These are phyloP conservation scores for Agonopterix alstromeriana DNA, from an alignment of 2,888 invertebrate genomes.

Conservation along the genomic window DNA sequence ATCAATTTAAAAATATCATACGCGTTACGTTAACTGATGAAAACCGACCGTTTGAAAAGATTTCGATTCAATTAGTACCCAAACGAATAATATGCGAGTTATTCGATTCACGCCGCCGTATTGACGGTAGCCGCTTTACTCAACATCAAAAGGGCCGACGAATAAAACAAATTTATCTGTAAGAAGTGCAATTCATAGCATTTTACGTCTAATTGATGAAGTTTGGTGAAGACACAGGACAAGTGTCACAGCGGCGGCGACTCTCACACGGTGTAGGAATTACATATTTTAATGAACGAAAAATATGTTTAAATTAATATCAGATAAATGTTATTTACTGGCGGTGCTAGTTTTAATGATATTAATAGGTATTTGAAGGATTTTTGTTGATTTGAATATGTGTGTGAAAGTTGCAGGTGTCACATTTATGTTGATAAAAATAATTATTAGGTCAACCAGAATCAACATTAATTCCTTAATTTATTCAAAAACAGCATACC, in stretches of 20 bases:
- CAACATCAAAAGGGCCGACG: slow-evolving; percentile 21
- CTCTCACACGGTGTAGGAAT: slow-evolving; percentile 21
- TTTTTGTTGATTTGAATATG: background rate
- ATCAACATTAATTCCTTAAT: no score
- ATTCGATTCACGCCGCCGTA: slow-evolving; percentile 30
- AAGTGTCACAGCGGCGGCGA: slow-evolving; percentile 36
- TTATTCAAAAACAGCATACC: no score
- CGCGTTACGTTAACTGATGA: slow-evolving; percentile 33
- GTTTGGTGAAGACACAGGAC: slow-evolving; percentile 17
- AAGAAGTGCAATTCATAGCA: slow-evolving; percentile 38
- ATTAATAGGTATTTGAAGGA: background rate
- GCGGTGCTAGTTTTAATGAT: background rate
- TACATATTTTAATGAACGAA: slow-evolving; percentile 9
- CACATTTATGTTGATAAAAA: no score
- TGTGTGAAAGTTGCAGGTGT: no score
- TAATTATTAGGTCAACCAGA: no score
- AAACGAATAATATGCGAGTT: slow-evolving; percentile 39
- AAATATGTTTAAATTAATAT: slow-evolving; percentile 1
- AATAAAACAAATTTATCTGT: slow-evolving; percentile 26
- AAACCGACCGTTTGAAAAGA: slow-evolving; percentile 42
- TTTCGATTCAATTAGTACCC: slow-evolving; percentile 49
- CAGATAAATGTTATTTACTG: background rate
- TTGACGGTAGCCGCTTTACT: slow-evolving; percentile 39
- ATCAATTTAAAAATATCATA: no score
- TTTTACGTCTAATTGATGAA: slow-evolving; percentile 39